A percentile compares a stretch with the other conserved stretches of the same genome.
phyloP scores from a whole-genome alignment of 1,140 invertebrate genomes.

The Laupala kohalensis region DNA sequence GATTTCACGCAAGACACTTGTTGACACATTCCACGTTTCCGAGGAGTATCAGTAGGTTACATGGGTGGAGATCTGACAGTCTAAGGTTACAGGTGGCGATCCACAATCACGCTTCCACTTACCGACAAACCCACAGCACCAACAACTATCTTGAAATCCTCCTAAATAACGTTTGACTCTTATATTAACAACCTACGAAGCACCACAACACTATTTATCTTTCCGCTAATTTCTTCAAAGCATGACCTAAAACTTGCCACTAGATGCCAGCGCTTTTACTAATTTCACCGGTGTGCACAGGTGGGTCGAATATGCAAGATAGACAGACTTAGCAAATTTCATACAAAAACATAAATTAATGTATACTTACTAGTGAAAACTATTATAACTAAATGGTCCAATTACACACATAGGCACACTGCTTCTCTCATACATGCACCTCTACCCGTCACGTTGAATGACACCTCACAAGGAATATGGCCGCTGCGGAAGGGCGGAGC shows the following conservation, averaged over 20 bases:
- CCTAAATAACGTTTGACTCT: too few relatives aligned
- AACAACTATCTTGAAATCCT: background rate
- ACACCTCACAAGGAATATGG: constrained; percentile 20
- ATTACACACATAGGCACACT: constrained; percentile 3
- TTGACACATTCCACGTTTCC: too few relatives aligned
- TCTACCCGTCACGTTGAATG: constrained; percentile 15
- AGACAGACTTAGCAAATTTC: background rate
- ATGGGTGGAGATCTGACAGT: background rate
- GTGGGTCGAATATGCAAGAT: background rate
- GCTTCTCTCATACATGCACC: constrained; percentile 2
- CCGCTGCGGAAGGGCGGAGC: constrained; percentile 12
- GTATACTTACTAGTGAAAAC: background rate
- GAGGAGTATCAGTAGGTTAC: too few relatives aligned
- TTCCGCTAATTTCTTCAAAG: background rate
- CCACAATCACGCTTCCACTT: background rate
- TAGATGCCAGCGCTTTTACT: background rate
- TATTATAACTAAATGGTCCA: background rate
- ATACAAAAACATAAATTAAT: background rate
- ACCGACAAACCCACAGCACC: background rate
- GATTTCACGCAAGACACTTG: too few relatives aligned
- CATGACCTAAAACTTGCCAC: background rate
- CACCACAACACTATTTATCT: background rate
- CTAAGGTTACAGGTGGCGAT: background rate
- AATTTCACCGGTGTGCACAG: constrained; percentile 4
- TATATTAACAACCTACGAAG: background rate